These are phyloP conservation scores for Isurus oxyrinchus DNA, from an alignment of 2,113 vertebrate species.

Conservation along the genomic window DNA sequence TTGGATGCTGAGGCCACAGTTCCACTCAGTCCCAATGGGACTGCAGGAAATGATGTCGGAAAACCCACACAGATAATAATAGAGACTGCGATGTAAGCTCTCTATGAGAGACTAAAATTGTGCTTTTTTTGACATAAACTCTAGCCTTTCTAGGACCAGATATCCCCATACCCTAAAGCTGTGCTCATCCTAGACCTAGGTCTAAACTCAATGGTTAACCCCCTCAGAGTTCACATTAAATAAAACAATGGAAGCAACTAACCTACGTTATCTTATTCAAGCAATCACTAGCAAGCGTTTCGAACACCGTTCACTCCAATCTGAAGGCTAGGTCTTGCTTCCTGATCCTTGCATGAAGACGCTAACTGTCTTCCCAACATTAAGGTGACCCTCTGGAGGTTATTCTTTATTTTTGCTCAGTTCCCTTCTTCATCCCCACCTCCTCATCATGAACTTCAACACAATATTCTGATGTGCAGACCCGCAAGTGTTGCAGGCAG, in stretches of 20 bases:
- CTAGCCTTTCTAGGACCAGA: slow-evolving; percentile 31
- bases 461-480: not conserved
- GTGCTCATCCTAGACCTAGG: not conserved
- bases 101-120: slow-evolving; percentile 67
- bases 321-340: not conserved
- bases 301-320: not conserved
- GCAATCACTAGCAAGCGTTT: not conserved
- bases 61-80: slow-evolving; percentile 90
- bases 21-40: slow-evolving; percentile 58
- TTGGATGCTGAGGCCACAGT: slow-evolving; percentile 56
- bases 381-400: not conserved
- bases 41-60: slow-evolving; percentile 65
- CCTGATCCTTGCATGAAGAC: not conserved
- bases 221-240: not conserved
- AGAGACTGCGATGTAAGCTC: slow-evolving; percentile 96
- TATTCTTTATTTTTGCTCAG: not conserved
- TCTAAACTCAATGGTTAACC: not conserved
- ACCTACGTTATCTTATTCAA: not conserved
- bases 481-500: not conserved
- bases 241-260: not conserved
- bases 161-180: not conserved
- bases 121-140: slow-evolving; percentile 31
- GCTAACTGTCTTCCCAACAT: not conserved
- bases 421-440: not conserved
- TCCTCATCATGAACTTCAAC: no score